Evolutionary conservation across 2,797 vertebrate genomes (phyloP), one percentile per base, ranked within the genome.

Genomic region (Chiroxiphia lanceolata): DNA sequence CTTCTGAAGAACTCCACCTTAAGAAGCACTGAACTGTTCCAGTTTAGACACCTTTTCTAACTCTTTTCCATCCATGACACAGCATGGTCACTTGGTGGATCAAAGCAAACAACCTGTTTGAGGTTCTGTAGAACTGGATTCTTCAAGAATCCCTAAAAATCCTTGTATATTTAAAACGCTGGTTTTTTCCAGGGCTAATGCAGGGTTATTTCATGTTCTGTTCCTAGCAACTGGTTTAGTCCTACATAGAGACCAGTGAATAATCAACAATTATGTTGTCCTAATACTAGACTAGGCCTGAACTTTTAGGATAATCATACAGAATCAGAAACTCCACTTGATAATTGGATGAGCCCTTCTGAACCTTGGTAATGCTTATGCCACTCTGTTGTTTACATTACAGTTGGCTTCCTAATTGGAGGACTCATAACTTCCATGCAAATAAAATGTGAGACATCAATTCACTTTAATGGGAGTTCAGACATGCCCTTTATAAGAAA

Each of bases 401-500:
- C 51, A 65, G 74, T 17, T 67, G 59, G 36, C 77, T 84, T 40
- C 85, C 80, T 71, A 68, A 83, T 42, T 31, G 61, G 81, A 60
- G 48, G 44, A 83, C 3, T 61, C 51, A 69, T 51, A 65, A 72
- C 12, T 72, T 60, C 64, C 19, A 64, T 53, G 75, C 77, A 87
- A 94, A 83, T 72, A 53, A 90, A 94, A 86, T 42, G 57, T 10
- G 2, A 91, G 59, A 34, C 36, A 71, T 69, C 75, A 54, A 57
- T 87, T 94, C 63, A 36, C 31, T 93, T 34, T 70, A 93, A 77
- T 71, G 34, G 33, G 44, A 93, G 33, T 51, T 83, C n/a, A 67
- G 8, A 53, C 34, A 5, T 80, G 89, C 70, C 93, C 87, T 96
- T 93, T 88, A 47, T 48, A 53, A 93, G 76, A 79, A 59, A 89